Evolutionary conservation across 2,113 vertebrate genomes (phyloP), one percentile per base, ranked within the genome.

Genomic region (Elachura formosa): DNA sequence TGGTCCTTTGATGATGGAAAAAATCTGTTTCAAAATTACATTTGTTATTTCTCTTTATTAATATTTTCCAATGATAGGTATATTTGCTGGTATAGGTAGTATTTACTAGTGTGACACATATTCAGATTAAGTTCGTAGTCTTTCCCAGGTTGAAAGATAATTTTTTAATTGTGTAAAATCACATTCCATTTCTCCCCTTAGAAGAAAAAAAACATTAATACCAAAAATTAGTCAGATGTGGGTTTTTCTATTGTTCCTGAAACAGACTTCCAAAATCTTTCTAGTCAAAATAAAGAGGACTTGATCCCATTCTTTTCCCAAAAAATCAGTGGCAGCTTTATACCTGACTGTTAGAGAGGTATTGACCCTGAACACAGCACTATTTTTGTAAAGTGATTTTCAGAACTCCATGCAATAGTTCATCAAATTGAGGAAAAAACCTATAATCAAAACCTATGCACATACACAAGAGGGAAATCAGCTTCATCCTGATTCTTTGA

Each of bases 361-460:
- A 80, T 69, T 90, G 59, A 90, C 83, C 73, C 45, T 0, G 41
- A 94, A 55, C n/a, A 74, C 36, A 67, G 59, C 40, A 33, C 68
- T 94, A 72, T 93, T 96, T 95, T 90, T 84, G 55, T 88, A 67
- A 90, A 92, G 49, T 77, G 80, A 78, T 96, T 93, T 94, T 94
- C 90, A 95, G 84, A 95, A 84, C 69, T 81, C 33, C 52, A 74
- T 0, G 72, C 76, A 92, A 51, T 92, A 95, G 72, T 95, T 95
- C 88, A 78, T 93, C 92, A 92, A 92, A 24, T 92, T 85, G 80
- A 91, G 40, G 73, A 92, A 64, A 88, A 90, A 93, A 79, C 83
- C 69, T 95, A 92, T 95, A 97, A 96, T 97, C 91, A 96, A 93
- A 97, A 86, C 64, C 68, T 92, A 63, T 96, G 95, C 89, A 93